Evolutionary conservation across 1,140 invertebrate genomes (phyloP).

Genomic region (Halesus radiatus): DNA sequence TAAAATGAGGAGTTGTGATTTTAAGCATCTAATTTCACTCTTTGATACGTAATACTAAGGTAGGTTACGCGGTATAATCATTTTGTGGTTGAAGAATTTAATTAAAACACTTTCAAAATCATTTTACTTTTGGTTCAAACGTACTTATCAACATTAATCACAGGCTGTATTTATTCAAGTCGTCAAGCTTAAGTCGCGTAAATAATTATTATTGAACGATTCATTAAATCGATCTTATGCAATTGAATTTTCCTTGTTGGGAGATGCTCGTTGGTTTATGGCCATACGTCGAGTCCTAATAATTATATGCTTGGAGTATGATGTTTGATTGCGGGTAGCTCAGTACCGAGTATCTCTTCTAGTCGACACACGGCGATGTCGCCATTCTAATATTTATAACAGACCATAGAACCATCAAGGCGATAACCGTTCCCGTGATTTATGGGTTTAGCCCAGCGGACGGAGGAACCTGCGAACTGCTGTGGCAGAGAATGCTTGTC

Average conservation of each 20-base stretch:
- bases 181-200: background rate
- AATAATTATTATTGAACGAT: too few species aligned
- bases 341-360: background rate
- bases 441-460: constrained; percentile 42
- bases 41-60: too few species aligned
- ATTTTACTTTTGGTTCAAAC: too few species aligned
- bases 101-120: too few species aligned
- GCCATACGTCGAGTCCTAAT: background rate
- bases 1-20: too few species aligned
- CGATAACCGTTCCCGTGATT: constrained; percentile 52
- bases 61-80: too few species aligned
- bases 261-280: background rate
- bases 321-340: constrained; percentile 4
- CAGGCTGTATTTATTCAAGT: too few species aligned
- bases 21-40: too few species aligned
- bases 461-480: constrained; percentile 46
- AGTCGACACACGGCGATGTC: background rate
- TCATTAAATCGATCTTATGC: too few species aligned
- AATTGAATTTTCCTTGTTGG: too few species aligned
- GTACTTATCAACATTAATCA: too few species aligned
- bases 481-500: constrained; percentile 45
- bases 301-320: constrained; percentile 15
- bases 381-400: constrained; percentile 47
- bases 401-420: constrained; percentile 52
- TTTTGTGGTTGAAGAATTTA: too few species aligned